Evolutionary conservation across 2,113 vertebrate genomes (phyloP), one percentile per base, ranked within the genome.

Genomic region (Malurus elegans): DNA sequence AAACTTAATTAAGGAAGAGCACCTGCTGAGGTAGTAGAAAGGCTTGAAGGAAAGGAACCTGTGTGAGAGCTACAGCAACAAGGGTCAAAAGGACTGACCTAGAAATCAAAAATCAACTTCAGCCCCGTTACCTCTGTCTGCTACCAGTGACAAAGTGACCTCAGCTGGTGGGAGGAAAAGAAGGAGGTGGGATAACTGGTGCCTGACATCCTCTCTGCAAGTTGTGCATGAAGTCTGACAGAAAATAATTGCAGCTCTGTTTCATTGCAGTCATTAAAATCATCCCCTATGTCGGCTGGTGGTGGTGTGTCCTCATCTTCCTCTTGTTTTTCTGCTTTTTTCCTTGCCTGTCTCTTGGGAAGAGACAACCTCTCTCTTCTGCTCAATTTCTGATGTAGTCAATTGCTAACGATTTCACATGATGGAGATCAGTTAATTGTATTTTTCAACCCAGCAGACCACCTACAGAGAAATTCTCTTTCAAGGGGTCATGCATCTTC

Each of bases 101-200:
- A 56, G 29, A 47, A 79, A 65, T 14, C 1, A 9, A 26, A 47
- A 24, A 21, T 11, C 51, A 74, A 2, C 10, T 85, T 85, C 82
- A 90, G 5, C 20, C 14, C 11, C 38, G 20, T 20, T 56, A 4
- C 18, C 6, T 47, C 12, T 1, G 1, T 21, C n/a, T 78, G 24
- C 9, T 9, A 7, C 28, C 28, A 47, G 28, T 5, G 28, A 12
- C 45, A 42, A n/a, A 50, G 17, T n/a, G 44, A 65, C 56, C 21
- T 64, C 1, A 0, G 44, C 17, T 28, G 4, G 6, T 24, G n/a
- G 4, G 13, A 76, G 31, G 15, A 64, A 60, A 67, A n/a, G 19
- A n/a, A 13, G 14, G 19, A 85, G 12, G 12, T 26, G 57, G 51
- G 58, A 91, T 36, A 8, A 36, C 0, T 2, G 3, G 5, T 47